Percentiles rank a stretch among this genome's conserved stretches.
phyloP scores from a whole-genome alignment of 2,888 invertebrate species.

The Subacronicta megacephala region DNA sequence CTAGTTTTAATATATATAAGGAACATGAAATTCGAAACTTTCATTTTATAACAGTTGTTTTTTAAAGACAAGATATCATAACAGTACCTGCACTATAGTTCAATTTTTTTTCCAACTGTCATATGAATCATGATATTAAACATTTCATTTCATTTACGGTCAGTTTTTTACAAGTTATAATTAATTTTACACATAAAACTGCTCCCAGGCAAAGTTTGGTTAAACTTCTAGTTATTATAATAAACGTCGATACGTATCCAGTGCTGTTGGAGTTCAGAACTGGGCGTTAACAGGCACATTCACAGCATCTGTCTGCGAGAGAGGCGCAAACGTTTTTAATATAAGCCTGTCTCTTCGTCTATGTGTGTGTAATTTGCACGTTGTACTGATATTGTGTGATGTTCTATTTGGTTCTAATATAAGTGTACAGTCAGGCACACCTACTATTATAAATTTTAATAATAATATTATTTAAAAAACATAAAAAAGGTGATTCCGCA shows the following conservation, averaged over 20 bases:
- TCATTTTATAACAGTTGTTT: too few species aligned
- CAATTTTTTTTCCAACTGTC: too few species aligned
- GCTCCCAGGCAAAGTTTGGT: background rate
- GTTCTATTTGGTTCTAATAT: background rate
- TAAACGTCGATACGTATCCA: slow-evolving; percentile 75
- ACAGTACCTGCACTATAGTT: too few species aligned
- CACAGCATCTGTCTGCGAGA: slow-evolving; percentile 77
- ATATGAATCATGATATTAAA: too few species aligned
- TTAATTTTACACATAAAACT: background rate
- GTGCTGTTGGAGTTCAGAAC: slow-evolving; percentile 82
- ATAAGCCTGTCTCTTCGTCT: slow-evolving; percentile 63
- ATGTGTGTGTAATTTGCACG: slow-evolving; percentile 5
- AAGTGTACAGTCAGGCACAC: background rate
- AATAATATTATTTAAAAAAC: too few species aligned
- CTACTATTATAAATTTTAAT: background rate
- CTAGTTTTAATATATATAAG: too few species aligned
- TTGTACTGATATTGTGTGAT: background rate
- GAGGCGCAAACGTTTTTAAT: slow-evolving; percentile 75
- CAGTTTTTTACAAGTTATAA: background rate
- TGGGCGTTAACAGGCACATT: slow-evolving; percentile 79
- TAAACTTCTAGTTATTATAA: slow-evolving; percentile 62
- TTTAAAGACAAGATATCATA: too few species aligned
- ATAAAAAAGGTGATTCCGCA: too few species aligned
- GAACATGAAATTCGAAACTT: too few species aligned
- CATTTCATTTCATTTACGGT: background rate